A percentile compares a stretch with the other conserved stretches of the same genome.
These are phyloP conservation scores for Octonoba sinensis DNA, from an alignment of 2,888 invertebrate species.

Conservation along the genomic window DNA sequence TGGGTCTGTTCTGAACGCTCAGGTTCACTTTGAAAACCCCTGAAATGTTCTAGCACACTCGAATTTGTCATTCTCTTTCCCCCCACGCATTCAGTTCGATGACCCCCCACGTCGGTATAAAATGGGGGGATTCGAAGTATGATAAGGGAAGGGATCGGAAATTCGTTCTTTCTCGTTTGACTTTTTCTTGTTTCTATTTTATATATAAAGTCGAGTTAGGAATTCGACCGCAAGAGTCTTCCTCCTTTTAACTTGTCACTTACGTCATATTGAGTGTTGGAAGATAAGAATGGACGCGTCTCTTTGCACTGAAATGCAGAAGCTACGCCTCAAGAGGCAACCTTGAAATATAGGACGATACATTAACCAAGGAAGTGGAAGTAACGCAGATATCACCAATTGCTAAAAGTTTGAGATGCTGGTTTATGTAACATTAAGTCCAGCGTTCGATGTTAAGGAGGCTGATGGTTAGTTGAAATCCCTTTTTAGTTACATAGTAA, in stretches of 20 bases:
- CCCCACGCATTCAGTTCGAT: slow-evolving; percentile 18
- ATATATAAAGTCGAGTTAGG: slow-evolving; percentile 41
- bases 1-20: slow-evolving; percentile 50
- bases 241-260: slow-evolving; percentile 14
- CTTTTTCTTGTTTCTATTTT: slow-evolving; percentile 28
- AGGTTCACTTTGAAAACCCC: slow-evolving; percentile 35
- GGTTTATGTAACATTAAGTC: too few species aligned
- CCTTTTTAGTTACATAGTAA: too few species aligned
- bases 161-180: slow-evolving; percentile 44
- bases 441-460: too few species aligned
- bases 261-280: slow-evolving; percentile 34
- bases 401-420: too few species aligned
- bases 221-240: slow-evolving; percentile 51
- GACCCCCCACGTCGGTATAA: slow-evolving; percentile 11
- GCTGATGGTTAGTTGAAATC: too few species aligned
- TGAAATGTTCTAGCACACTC: slow-evolving; percentile 35
- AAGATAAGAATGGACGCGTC: slow-evolving; percentile 33
- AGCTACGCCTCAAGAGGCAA: too few species aligned
- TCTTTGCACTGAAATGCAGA: neutral
- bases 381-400: too few species aligned
- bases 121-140: slow-evolving; percentile 14
- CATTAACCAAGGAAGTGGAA: too few species aligned
- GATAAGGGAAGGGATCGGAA: slow-evolving; percentile 42
- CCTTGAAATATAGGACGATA: too few species aligned
- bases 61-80: slow-evolving; percentile 48